phyloP scores from a whole-genome alignment of 2,113 vertebrate species.

The Albula glossodonta region DNA sequence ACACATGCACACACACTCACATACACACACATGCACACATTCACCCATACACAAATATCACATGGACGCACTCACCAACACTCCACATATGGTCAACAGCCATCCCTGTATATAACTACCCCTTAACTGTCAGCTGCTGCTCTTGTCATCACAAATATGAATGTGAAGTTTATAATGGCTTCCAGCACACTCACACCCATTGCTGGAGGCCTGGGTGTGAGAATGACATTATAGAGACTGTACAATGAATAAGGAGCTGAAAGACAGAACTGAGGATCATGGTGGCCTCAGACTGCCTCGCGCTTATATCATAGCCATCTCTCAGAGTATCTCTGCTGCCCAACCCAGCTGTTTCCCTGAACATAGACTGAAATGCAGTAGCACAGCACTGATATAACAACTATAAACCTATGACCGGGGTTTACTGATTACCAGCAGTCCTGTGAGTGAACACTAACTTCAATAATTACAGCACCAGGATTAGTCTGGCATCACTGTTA shows the following conservation, averaged over 20 bases:
- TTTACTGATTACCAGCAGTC: not conserved
- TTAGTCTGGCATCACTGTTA: not conserved
- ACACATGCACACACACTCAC: constrained; percentile 35
- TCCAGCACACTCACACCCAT: not conserved
- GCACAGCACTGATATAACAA: not conserved
- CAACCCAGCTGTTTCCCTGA: not conserved
- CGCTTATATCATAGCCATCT: not conserved
- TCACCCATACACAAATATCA: constrained; percentile 30
- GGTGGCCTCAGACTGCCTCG: not conserved
- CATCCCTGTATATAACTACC: not conserved
- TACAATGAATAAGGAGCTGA: not conserved
- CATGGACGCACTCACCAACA: constrained; percentile 8
- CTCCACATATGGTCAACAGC: constrained; percentile 20
- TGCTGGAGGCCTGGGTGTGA: not conserved
- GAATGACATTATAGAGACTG: not conserved
- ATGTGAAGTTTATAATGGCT: not conserved
- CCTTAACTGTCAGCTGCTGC: not conserved
- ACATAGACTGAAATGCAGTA: too few species aligned
- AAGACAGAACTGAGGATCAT: not conserved
- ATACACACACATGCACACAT: constrained; percentile 20
- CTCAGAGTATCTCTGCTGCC: not conserved
- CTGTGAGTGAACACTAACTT: not conserved
- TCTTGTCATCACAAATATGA: constrained; percentile 38
- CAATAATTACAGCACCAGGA: not conserved
- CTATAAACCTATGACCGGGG: not conserved